Base-by-base conservation (phyloP, 2,797 vertebrate genomes). In the Liparis tanakae region DNA sequence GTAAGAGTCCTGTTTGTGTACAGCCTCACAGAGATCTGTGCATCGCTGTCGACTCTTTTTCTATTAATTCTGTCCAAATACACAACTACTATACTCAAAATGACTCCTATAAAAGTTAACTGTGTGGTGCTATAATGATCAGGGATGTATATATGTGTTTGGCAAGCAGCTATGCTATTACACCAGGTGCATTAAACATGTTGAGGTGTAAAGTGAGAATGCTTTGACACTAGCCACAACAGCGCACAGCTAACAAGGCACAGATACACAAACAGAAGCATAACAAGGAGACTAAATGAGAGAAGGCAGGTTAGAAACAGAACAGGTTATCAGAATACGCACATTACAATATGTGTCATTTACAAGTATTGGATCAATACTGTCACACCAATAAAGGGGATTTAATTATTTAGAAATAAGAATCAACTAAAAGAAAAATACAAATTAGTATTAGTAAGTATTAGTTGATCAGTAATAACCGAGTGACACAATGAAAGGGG, bases 161-260 rank as follows among this genome's bases (percentile, higher is more conserved):
- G 76, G 72, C 44, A 39, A 12, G 62, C 30, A 43, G 56, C 57
- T 6, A 67, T 78, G 44, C 63, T 17, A 25, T 48, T 56, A 15
- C 43, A 76, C 15, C 7, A 15, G 37, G 36, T 20, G 63, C 34
- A 69, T 62, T 67, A 50, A 70, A 72, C 54, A 65, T 50, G 34
- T 60, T 77, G 37, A 67, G 37, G 67, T 67, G 55, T 67, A 59
- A 66, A 74, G 6, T 59, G 18, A 72, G 53, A 79, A 79, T 37
- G 64, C 81, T 73, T 55, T 68, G 50, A 88, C 81, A 80, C 48
- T 62, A 70, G 72, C 74, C 76, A 85, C 79, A 75, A 74, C 74
- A 85, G 58, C 22, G 57, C 66, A 85, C 79, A 85, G 71, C 78
- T 83, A 80, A 87, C 78, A 85, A 80, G 74, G 74, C 83, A 91